Conservation (phyloP, 2,797 vertebrate genomes). For the Zenarchopterus dispar region DNA sequence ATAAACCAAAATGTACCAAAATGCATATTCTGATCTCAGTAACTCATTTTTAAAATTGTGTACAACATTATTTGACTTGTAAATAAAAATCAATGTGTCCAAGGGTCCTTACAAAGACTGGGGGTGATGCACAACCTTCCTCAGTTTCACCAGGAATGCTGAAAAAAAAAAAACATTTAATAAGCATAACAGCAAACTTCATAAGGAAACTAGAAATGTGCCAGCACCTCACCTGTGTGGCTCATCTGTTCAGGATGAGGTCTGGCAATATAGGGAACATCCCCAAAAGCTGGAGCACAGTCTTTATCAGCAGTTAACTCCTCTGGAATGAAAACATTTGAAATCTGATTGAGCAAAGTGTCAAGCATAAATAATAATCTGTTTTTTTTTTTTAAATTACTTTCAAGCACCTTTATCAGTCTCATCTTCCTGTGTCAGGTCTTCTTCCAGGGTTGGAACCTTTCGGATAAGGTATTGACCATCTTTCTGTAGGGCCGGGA, state of each 20-base stretch:
- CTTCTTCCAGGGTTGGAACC: conserved; percentile 41
- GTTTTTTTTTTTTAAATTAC: rapidly evolving
- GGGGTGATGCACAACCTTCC: conserved; percentile 77
- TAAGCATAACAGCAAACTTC: background rate
- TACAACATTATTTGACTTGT: background rate
- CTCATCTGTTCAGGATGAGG: conserved; percentile 83
- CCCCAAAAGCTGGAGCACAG: conserved; percentile 58
- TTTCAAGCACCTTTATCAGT: conserved; percentile 59
- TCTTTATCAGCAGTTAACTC: conserved; percentile 9
- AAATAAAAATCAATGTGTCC: background rate
- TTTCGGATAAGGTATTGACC: conserved; percentile 71
- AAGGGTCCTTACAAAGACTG: background rate
- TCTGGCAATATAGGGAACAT: conserved; percentile 86
- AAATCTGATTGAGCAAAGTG: background rate
- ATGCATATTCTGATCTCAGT: background rate
- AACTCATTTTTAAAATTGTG: conserved; percentile 16
- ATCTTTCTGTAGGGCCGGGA: conserved; percentile 83
- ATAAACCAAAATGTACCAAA: too few species aligned
- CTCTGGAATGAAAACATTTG: conserved; percentile 47
- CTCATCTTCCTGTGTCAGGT: conserved; percentile 42
- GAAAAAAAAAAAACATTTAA: conserved; percentile 47
- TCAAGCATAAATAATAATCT: background rate
- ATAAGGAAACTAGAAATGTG: background rate
- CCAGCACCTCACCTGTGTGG: conserved; percentile 86
- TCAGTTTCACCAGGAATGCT: conserved; percentile 93